Evolutionary conservation across 2,797 vertebrate species (phyloP).

Genomic region (Cynodonichthys magdalenae): DNA sequence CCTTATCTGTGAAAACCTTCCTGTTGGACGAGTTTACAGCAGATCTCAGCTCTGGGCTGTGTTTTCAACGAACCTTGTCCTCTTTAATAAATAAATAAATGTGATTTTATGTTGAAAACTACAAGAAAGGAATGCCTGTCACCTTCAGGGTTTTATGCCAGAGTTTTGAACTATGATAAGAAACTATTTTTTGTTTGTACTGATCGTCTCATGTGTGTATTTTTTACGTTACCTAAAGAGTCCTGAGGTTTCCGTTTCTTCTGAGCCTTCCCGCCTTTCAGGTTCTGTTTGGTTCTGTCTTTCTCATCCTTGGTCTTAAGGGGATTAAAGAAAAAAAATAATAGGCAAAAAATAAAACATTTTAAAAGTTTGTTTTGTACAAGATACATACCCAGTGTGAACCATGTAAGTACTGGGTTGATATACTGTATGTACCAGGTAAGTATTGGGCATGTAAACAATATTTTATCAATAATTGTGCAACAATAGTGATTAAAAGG

Average conservation of each 20-base stretch:
- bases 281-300: constrained; percentile 76
- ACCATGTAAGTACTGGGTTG: too few species aligned
- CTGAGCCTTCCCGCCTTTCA: constrained; percentile 73
- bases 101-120: too few species aligned
- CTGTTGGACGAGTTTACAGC: not conserved
- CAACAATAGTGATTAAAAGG: too few species aligned
- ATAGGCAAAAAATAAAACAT: not conserved
- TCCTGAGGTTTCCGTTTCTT: constrained; percentile 83
- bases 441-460: too few species aligned
- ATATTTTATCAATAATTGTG: too few species aligned
- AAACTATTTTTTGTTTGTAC: not conserved
- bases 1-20: not conserved
- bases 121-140: too few species aligned
- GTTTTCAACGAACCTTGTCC: not conserved
- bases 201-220: not conserved
- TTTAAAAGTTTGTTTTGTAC: too few species aligned
- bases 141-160: too few species aligned
- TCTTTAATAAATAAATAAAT: not conserved
- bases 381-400: too few species aligned
- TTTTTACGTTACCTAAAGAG: constrained; percentile 76
- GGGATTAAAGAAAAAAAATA: constrained; percentile 10
- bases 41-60: not conserved
- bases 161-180: too few species aligned
- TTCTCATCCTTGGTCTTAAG: constrained; percentile 74
- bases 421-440: too few species aligned